Evolutionary conservation across 2,797 vertebrate genomes (phyloP).

Genomic region (Gobionotothen gibberifrons): DNA sequence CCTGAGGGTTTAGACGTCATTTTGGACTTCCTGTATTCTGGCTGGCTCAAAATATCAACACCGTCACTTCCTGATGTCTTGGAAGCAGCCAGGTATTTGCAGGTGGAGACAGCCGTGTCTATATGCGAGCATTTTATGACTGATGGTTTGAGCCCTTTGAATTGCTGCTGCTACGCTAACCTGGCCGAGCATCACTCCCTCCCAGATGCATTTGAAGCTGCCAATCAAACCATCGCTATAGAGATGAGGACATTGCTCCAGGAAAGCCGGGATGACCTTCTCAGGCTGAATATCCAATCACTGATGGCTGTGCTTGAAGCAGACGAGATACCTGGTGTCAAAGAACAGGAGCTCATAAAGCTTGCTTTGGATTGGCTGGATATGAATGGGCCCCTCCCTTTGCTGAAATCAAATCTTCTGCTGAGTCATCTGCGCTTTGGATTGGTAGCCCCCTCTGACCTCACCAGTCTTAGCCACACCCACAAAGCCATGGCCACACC

Average conservation of each 20-base stretch:
- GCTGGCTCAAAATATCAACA: constrained; percentile 90
- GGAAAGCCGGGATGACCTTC: constrained; percentile 64
- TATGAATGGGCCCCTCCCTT: constrained; percentile 83
- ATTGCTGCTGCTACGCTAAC: constrained; percentile 92
- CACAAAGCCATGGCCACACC: constrained; percentile 85
- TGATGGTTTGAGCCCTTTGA: constrained; percentile 85
- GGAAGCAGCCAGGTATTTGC: constrained; percentile 93
- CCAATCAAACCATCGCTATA: constrained; percentile 85
- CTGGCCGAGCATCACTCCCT: constrained; percentile 89
- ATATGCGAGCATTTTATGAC: constrained; percentile 90
- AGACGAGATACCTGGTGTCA: constrained; percentile 86
- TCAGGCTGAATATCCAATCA: constrained; percentile 88
- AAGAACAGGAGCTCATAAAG: constrained; percentile 84
- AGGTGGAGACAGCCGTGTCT: constrained; percentile 89
- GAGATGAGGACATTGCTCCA: constrained; percentile 85
- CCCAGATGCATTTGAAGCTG: constrained; percentile 75
- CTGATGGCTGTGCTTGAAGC: constrained; percentile 85
- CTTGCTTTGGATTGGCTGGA: constrained; percentile 90
- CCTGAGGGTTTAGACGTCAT: constrained; percentile 87
- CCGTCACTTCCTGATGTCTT: constrained; percentile 87
- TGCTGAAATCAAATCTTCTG: constrained; percentile 83
- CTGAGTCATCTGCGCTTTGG: constrained; percentile 90
- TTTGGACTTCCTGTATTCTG: constrained; percentile 96
- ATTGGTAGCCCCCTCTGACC: constrained; percentile 81
- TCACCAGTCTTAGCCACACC: constrained; percentile 79